These are phyloP conservation scores for Sitophilus oryzae DNA, from an alignment of 1,140 invertebrate species.

Conservation along the genomic window DNA sequence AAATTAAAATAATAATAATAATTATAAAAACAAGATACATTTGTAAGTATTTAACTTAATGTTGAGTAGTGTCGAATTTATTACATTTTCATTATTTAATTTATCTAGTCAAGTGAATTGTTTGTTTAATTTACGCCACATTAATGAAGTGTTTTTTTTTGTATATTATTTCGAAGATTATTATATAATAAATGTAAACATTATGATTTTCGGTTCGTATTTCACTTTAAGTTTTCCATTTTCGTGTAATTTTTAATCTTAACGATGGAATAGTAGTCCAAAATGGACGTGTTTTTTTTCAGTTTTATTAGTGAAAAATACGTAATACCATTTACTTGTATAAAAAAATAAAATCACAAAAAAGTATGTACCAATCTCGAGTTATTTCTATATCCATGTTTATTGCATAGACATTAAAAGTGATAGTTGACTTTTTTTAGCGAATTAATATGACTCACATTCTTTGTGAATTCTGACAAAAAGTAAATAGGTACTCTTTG, in stretches of 20 bases:
- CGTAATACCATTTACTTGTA: slow-evolving; percentile 3
- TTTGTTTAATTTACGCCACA: slow-evolving; percentile 22
- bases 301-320: slow-evolving; percentile 1
- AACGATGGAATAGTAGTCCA: slow-evolving; percentile 40
- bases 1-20: slow-evolving; percentile 22
- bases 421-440: too few relatives aligned
- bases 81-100: slow-evolving; percentile 27
- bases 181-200: neutral
- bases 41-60: slow-evolving; percentile 35
- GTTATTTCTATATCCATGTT: slow-evolving; percentile 4
- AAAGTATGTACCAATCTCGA: neutral
- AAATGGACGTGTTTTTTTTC: slow-evolving; percentile 35
- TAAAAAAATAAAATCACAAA: neutral
- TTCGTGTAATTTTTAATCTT: slow-evolving; percentile 20
- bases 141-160: neutral
- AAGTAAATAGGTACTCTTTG: too few relatives aligned
- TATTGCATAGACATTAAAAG: too few relatives aligned
- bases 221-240: too few relatives aligned
- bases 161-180: neutral
- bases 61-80: slow-evolving; percentile 35
- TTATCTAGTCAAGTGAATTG: slow-evolving; percentile 35
- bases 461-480: too few relatives aligned
- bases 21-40: slow-evolving; percentile 5
- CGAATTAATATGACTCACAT: too few relatives aligned
- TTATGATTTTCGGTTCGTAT: too few relatives aligned